Evolutionary conservation across 2,113 vertebrate genomes (phyloP).

Genomic region (Ibidorhyncha struthersii): DNA sequence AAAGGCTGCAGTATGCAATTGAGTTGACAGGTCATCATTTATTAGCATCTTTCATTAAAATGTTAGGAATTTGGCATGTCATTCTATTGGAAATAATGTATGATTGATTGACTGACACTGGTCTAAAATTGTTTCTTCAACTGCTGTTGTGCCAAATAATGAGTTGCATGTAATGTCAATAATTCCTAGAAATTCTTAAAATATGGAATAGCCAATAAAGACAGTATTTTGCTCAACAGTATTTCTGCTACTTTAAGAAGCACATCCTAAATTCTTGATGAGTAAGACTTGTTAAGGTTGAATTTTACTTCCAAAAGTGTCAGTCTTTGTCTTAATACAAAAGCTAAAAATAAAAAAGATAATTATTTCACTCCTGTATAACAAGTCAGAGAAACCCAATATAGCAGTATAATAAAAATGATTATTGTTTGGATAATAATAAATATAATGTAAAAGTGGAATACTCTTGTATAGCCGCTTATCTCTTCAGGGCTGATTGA

Average conservation of each 20-base stretch:
- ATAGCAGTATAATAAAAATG: not conserved
- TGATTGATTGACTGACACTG: conserved; percentile 11
- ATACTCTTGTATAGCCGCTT: not conserved
- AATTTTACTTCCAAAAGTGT: not conserved
- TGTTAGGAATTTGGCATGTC: not conserved
- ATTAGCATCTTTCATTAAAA: conserved; percentile 47
- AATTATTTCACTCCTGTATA: not conserved
- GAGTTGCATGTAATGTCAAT: not conserved
- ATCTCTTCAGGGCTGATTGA: not conserved
- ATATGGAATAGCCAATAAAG: not conserved
- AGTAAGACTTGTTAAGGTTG: not conserved
- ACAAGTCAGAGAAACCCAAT: not conserved
- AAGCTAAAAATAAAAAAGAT: not conserved
- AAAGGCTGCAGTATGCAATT: not conserved
- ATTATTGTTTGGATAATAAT: not conserved
- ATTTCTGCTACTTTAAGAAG: not conserved
- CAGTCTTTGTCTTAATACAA: not conserved
- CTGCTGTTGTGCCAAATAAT: not conserved
- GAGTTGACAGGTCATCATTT: conserved; percentile 3
- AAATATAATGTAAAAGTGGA: not conserved
- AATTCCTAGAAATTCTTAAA: not conserved
- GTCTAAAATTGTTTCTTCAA: conserved; percentile 19
- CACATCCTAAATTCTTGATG: not conserved
- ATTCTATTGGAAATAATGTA: not conserved
- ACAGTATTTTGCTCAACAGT: not conserved